phyloP scores from a whole-genome alignment of 2,888 invertebrate species.

The Rhagonycha fulva region DNA sequence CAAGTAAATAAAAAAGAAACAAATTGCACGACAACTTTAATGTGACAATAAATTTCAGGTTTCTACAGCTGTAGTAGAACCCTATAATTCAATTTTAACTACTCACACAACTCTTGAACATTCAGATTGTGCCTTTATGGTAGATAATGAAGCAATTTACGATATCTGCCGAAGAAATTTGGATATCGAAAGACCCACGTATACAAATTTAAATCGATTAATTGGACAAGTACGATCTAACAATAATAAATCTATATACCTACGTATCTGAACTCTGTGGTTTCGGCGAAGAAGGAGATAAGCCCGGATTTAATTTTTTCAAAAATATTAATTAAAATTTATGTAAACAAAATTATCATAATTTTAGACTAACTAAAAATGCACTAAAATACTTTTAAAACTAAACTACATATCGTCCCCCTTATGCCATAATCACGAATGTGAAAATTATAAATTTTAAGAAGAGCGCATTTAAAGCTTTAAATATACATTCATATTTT shows the following conservation, averaged over 20 bases:
- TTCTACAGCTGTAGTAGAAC: slow-evolving; percentile 81
- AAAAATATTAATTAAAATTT: no score
- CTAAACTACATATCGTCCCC: no score
- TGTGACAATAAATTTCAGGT: slow-evolving; percentile 60
- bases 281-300: no score
- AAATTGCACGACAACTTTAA: not conserved
- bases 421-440: no score
- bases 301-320: no score
- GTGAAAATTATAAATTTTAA: no score
- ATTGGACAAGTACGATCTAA: slow-evolving; percentile 67
- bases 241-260: not conserved
- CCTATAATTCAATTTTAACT: slow-evolving; percentile 91
- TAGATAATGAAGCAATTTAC: slow-evolving; percentile 89
- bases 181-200: slow-evolving; percentile 83
- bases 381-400: no score
- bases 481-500: no score
- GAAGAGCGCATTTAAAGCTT: no score
- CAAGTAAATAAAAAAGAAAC: slow-evolving; percentile 62
- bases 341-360: no score
- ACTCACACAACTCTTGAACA: slow-evolving; percentile 89
- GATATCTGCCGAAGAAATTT: slow-evolving; percentile 87
- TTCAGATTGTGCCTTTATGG: slow-evolving; percentile 90
- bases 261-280: not conserved
- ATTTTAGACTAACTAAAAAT: no score
- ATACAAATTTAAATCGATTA: slow-evolving; percentile 84